Evolutionary conservation across 2,888 invertebrate species (phyloP).

Genomic region (Portevinia maculata): DNA sequence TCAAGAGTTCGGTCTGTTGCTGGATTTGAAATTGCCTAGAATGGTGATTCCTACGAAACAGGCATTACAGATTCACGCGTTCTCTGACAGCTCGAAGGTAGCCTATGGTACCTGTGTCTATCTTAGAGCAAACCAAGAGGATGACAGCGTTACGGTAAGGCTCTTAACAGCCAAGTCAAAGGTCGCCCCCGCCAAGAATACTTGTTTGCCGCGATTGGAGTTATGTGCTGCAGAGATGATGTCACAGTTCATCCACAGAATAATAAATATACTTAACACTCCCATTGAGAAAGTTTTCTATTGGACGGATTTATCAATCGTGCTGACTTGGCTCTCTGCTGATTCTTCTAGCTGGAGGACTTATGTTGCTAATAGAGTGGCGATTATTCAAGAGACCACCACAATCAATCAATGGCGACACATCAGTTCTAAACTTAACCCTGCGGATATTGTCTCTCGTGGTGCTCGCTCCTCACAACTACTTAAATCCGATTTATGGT

Average conservation of each 20-base stretch:
- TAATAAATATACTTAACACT: not conserved
- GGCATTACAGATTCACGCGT: constrained; percentile 49
- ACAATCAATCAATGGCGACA: not conserved
- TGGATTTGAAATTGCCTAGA: constrained; percentile 14
- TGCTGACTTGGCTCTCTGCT: constrained; percentile 15
- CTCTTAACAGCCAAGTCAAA: too few relatives aligned
- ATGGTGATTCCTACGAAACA: not conserved
- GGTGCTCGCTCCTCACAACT: not conserved
- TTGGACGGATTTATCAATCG: constrained; percentile 34
- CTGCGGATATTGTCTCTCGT: not conserved
- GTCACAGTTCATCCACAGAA: too few relatives aligned
- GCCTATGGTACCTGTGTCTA: constrained; percentile 50
- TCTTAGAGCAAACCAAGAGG: constrained; percentile 16
- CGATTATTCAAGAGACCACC: constrained; percentile 9
- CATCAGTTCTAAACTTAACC: not conserved
- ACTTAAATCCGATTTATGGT: not conserved
- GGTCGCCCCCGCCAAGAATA: constrained; percentile 37
- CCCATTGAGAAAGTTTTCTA: not conserved
- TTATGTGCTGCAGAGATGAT: constrained; percentile 18
- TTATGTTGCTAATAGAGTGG: constrained; percentile 2
- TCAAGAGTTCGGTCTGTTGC: constrained; percentile 11
- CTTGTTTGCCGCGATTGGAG: not conserved
- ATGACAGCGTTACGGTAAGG: constrained; percentile 1
- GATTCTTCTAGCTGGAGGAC: too few relatives aligned
- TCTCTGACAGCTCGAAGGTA: constrained; percentile 44